These are phyloP conservation scores for Epinotia ramella DNA, from an alignment of 2,888 invertebrate genomes.

Conservation along the genomic window DNA sequence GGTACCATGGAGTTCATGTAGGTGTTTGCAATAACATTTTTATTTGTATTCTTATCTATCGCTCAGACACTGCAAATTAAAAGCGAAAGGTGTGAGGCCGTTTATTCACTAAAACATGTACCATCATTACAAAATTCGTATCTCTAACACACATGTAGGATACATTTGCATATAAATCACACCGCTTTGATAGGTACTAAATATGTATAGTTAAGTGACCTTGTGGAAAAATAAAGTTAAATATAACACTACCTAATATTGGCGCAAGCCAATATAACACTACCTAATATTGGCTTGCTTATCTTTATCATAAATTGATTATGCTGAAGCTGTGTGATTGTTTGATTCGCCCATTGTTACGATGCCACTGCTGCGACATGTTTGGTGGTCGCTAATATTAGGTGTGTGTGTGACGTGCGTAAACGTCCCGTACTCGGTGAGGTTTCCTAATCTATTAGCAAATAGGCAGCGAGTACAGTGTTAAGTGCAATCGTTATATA, in stretches of 20 bases:
- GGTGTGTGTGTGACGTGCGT: conserved; percentile 9
- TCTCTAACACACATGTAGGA: too few species aligned
- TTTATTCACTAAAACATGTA: too few species aligned
- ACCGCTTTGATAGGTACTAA: neutral
- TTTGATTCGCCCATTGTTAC: neutral
- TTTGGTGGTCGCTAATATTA: conserved; percentile 32
- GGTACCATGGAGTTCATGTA: too few species aligned
- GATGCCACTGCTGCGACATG: conserved; percentile 8
- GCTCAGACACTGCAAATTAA: too few species aligned
- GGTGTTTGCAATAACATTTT: too few species aligned
- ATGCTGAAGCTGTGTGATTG: neutral
- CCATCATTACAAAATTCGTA: too few species aligned
- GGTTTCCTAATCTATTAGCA: conserved; percentile 53
- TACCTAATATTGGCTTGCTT: neutral
- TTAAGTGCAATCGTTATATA: conserved; percentile 1
- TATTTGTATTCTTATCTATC: too few species aligned
- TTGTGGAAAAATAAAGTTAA: neutral
- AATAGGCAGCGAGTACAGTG: conserved; percentile 44
- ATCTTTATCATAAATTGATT: neutral
- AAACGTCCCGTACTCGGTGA: conserved; percentile 6
- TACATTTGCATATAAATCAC: too few species aligned
- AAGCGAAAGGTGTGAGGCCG: too few species aligned
- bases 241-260: neutral
- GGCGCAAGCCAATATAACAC: neutral
- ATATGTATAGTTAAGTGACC: neutral